Base-by-base conservation (phyloP, 2,113 vertebrate genomes). In the Microtus richardsoni region DNA sequence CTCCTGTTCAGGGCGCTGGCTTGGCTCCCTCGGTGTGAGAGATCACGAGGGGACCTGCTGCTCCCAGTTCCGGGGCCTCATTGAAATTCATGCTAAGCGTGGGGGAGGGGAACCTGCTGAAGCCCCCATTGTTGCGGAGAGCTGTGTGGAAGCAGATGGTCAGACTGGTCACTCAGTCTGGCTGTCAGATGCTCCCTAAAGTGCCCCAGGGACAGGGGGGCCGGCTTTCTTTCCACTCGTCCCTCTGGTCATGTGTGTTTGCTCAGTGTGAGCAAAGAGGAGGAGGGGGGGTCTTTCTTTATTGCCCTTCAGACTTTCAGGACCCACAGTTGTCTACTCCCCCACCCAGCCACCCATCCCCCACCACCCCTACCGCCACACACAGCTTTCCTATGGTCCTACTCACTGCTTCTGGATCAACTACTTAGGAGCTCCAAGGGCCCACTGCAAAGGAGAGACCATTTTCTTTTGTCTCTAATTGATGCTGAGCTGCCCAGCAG, bases 131-230 rank as follows among this genome's bases (percentile, higher is more conserved):
- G 97, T 97, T 95, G 95, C 58, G 93, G 88, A 95, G 86, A 94
- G 89, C 80, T 0, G 12, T 82, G 88, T 64, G 49, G 94, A 92
- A 97, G 96, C 97, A 98, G 97, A 97, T 98, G 97, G 97, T 52
- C 85, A 85, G 96, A 94, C 97, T 94, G 96, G 96, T 96, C 97
- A 95, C 93, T 97, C 91, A 89, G 96, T 95, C 96, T 97, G 83
- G 93, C 96, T 96, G 95, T 95, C 96, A 96, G 88, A 95, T 47
- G 62, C 86, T 90, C 91, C 90, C 90, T 93, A 83, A 80, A 77
- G 83, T 66, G 86, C 96, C 89, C 91, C 22, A 49, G 91, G 92
- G 96, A 88, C n/a, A 0, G 0, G 2, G 1, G 24, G 0, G 0
- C 0, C 17, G 24, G 70, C 49, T 95, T 95, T 82, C 80, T 96